A percentile compares a stretch with the other conserved stretches of the same genome.
Evolutionary conservation across 1,140 invertebrate genomes (phyloP).

Genomic region (Vanessa tameamea): DNA sequence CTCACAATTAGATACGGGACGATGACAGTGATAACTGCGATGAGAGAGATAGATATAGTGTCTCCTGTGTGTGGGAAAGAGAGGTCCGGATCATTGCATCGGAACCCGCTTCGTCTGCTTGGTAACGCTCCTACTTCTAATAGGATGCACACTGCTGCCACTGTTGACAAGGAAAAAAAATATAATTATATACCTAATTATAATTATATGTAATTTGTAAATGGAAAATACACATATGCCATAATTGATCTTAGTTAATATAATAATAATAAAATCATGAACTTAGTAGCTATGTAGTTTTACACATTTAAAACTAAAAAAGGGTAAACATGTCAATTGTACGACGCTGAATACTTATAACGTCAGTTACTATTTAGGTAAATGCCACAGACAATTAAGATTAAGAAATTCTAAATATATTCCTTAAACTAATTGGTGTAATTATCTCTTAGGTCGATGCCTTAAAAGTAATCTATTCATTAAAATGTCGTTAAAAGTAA

Average conservation of each 20-base stretch:
- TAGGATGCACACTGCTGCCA: conserved; percentile 68
- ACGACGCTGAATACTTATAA: not conserved
- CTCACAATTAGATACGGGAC: conserved; percentile 70
- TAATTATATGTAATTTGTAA: too few relatives aligned
- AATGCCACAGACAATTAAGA: conserved; percentile 23
- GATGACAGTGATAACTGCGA: conserved; percentile 65
- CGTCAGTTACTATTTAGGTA: not conserved
- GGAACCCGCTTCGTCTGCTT: conserved; percentile 66
- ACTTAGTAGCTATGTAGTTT: too few relatives aligned
- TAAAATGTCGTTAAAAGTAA: conserved; percentile 17
- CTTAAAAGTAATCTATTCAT: conserved; percentile 20
- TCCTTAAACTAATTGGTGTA: not conserved
- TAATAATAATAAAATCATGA: too few relatives aligned
- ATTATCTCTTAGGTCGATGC: conserved; percentile 6
- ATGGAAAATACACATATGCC: too few relatives aligned
- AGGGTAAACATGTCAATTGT: too few relatives aligned
- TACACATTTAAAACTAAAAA: too few relatives aligned
- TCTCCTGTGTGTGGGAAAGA: conserved; percentile 65
- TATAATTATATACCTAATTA: too few relatives aligned
- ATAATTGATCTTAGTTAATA: too few relatives aligned
- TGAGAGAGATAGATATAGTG: conserved; percentile 68
- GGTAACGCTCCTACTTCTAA: conserved; percentile 72
- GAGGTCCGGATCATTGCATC: conserved; percentile 71
- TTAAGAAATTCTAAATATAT: not conserved
- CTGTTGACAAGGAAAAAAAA: conserved; percentile 49